A percentile compares a stretch with the other conserved stretches of the same genome.
These are phyloP conservation scores for Prietella phreatophila DNA, from an alignment of 2,113 vertebrate species.

Conservation along the genomic window DNA sequence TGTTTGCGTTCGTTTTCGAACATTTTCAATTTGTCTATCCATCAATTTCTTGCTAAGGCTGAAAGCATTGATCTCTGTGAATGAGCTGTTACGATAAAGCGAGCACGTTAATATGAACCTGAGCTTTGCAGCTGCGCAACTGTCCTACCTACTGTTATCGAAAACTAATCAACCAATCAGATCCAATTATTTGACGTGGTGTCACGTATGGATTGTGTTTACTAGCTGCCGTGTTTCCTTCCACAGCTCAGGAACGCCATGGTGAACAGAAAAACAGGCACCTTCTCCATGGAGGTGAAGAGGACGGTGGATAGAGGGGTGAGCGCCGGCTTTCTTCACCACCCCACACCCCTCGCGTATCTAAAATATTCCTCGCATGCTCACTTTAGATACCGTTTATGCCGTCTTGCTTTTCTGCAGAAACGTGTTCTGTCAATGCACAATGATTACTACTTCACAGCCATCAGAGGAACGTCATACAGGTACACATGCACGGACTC, in stretches of 20 bases:
- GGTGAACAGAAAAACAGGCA: constrained; percentile 95
- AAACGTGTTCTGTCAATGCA: constrained; percentile 96
- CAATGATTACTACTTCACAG: constrained; percentile 98
- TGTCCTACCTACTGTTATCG: neutral
- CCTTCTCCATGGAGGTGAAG: constrained; percentile 98
- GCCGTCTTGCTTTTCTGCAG: constrained; percentile 66
- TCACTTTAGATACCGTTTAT: neutral
- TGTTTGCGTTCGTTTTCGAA: neutral
- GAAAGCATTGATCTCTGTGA: neutral
- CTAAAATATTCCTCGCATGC: neutral
- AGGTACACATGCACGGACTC: constrained; percentile 73
- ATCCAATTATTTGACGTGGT: too few species aligned
- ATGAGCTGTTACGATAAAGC: neutral
- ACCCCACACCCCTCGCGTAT: constrained; percentile 20
- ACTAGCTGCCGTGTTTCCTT: neutral
- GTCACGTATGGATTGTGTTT: neutral
- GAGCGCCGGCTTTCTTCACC: constrained; percentile 52
- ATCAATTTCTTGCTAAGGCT: neutral
- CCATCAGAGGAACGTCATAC: constrained; percentile 98
- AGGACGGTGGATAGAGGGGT: constrained; percentile 98
- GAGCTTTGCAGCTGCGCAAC: neutral
- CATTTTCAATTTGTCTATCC: neutral
- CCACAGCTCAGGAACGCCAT: constrained; percentile 90
- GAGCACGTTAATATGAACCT: neutral
- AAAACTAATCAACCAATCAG: neutral